Evolutionary conservation across 1,140 invertebrate species (phyloP).

Genomic region (Bombus waltoni): DNA sequence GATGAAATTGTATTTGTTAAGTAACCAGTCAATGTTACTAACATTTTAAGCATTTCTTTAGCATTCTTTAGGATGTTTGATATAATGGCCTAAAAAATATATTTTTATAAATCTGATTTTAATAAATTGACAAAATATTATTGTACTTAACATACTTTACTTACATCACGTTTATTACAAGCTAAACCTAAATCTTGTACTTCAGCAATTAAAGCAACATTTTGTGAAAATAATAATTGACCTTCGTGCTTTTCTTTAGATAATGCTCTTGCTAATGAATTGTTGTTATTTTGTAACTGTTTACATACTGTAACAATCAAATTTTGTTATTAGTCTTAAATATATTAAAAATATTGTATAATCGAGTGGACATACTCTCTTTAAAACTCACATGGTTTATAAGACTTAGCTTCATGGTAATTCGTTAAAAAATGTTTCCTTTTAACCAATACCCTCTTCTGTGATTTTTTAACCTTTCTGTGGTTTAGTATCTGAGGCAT

Average conservation of each 20-base stretch:
- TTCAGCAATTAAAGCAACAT: constrained; percentile 68
- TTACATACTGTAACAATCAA: constrained; percentile 69
- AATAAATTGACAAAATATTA: neutral
- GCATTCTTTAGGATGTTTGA: constrained; percentile 68
- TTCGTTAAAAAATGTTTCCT: constrained; percentile 58
- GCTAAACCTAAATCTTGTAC: constrained; percentile 68
- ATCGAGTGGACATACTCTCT: neutral
- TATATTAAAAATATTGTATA: neutral
- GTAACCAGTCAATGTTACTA: constrained; percentile 68
- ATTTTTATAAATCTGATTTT: constrained; percentile 1
- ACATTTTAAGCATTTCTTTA: constrained; percentile 69
- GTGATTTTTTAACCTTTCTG: constrained; percentile 63
- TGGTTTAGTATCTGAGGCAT: constrained; percentile 71
- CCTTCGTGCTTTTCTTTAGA: constrained; percentile 73
- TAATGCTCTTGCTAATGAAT: constrained; percentile 73
- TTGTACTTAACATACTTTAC: constrained; percentile 28
- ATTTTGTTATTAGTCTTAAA: constrained; percentile 2
- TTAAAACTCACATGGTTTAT: constrained; percentile 60
- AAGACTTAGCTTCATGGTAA: constrained; percentile 57
- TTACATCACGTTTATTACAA: constrained; percentile 72
- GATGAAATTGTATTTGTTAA: constrained; percentile 70
- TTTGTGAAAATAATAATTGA: constrained; percentile 70
- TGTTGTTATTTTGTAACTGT: constrained; percentile 75
- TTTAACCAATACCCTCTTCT: constrained; percentile 63
- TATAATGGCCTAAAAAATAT: constrained; percentile 65